A percentile compares a stretch with the other conserved stretches of the same genome.
Conservation (phyloP, 2,797 vertebrate species). For the Hypotaenidia philippensis region DNA sequence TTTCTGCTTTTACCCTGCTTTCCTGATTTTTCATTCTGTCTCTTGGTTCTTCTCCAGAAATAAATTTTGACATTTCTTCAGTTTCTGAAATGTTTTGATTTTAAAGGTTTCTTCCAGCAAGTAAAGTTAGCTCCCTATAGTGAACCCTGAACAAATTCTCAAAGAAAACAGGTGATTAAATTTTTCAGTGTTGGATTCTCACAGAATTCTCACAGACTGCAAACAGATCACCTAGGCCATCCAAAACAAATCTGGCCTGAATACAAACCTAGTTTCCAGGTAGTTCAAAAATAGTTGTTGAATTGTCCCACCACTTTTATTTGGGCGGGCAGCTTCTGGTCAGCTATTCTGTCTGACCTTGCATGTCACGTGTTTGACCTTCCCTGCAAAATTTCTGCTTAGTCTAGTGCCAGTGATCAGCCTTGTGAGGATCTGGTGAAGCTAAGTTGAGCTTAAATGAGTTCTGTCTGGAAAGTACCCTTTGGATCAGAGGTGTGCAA, state of each 20-base stretch:
- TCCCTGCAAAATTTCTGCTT: neutral
- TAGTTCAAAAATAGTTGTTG: neutral
- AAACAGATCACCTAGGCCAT: neutral
- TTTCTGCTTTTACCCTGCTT: neutral
- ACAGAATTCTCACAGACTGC: neutral
- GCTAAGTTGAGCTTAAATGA: neutral
- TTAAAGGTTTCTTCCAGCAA: slow-evolving; percentile 14
- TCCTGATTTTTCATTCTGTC: slow-evolving; percentile 5
- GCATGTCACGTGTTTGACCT: neutral
- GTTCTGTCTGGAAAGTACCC: neutral
- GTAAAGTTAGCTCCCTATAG: neutral
- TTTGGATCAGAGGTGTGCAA: neutral
- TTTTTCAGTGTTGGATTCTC: neutral
- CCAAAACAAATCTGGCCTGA: neutral
- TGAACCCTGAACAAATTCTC: neutral
- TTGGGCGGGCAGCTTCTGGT: neutral
- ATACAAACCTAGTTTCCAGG: slow-evolving; percentile 23
- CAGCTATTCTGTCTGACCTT: neutral
- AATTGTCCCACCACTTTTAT: neutral
- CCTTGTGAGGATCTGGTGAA: neutral
- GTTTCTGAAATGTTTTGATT: slow-evolving; percentile 20
- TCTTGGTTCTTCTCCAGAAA: slow-evolving; percentile 27
- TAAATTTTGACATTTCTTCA: neutral
- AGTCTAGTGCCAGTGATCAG: neutral
- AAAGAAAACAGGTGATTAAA: neutral